Percentiles rank a stretch among this genome's conserved stretches.
phyloP scores from a whole-genome alignment of 2,113 vertebrate species.

The Poecilia latipinna region DNA sequence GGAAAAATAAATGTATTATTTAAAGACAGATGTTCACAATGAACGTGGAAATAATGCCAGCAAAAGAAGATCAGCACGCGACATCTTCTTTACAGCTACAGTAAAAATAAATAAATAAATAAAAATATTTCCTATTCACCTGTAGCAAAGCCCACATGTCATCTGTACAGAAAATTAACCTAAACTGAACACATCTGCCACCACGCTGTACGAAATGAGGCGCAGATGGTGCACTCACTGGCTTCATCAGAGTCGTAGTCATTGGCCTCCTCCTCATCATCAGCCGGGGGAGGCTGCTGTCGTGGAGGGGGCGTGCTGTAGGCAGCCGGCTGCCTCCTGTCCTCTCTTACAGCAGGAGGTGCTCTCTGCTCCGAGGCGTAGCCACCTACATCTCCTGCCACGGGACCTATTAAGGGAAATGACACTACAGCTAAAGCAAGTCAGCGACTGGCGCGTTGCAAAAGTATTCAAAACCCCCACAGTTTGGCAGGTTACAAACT shows the following conservation, averaged over 20 bases:
- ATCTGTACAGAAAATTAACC: conserved; percentile 16
- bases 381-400: conserved; percentile 57
- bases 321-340: conserved; percentile 77
- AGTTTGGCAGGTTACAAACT: background rate
- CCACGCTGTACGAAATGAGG: conserved; percentile 4
- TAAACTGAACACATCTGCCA: conserved; percentile 27
- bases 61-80: conserved; percentile 13
- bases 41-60: conserved; percentile 13
- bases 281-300: conserved; percentile 78
- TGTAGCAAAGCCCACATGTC: conserved; percentile 6
- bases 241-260: conserved; percentile 97
- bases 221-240: conserved; percentile 80
- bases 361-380: conserved; percentile 80
- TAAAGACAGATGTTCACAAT: conserved; percentile 36
- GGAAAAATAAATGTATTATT: background rate
- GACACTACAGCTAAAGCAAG: background rate
- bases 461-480: too few relatives aligned
- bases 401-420: conserved; percentile 34
- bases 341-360: conserved; percentile 76
- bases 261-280: conserved; percentile 91
- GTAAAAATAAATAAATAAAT: too few relatives aligned
- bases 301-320: conserved; percentile 57
- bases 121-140: background rate
- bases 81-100: background rate
- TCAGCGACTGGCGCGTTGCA: background rate